Conservation (phyloP, 1,140 invertebrate genomes). For the Anagrus nilaparvatae region DNA sequence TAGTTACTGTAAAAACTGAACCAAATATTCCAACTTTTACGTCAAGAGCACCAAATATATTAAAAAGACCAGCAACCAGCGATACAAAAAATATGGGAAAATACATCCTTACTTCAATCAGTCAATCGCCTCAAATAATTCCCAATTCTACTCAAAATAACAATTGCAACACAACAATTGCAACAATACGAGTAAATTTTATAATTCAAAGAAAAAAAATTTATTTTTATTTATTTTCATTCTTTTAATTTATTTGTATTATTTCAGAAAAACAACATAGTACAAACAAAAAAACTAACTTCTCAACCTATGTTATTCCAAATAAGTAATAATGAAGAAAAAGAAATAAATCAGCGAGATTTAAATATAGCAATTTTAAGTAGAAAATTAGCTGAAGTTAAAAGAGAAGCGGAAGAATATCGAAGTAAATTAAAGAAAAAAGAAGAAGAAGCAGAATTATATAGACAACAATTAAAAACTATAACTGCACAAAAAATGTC, state of each 20-base stretch:
- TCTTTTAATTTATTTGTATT: background rate
- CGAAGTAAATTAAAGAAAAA: conserved; percentile 43
- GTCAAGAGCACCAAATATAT: too few species aligned
- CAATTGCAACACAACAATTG: conserved; percentile 3
- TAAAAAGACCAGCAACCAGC: too few species aligned
- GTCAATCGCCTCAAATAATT: too few species aligned
- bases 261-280: conserved; percentile 21
- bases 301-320: conserved; percentile 32
- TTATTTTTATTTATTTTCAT: conserved; percentile 9
- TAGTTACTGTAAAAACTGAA: background rate
- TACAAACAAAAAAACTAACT: conserved; percentile 9
- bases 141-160: too few species aligned
- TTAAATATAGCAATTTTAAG: conserved; percentile 39
- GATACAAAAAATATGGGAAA: too few species aligned
- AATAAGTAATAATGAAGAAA: conserved; percentile 33
- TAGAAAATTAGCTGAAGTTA: conserved; percentile 42
- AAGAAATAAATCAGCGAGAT: conserved; percentile 25
- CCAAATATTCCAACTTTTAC: background rate
- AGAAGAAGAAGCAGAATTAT: conserved; percentile 44
- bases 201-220: conserved; percentile 1
- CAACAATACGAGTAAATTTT: conserved; percentile 14
- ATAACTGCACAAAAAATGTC: conserved; percentile 28
- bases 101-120: too few species aligned
- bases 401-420: conserved; percentile 42
- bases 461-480: conserved; percentile 42